Percentiles rank a stretch among this genome's conserved stretches.
Evolutionary conservation across 1,140 invertebrate genomes (phyloP).

Genomic region (Drosophila malerkotliana): DNA sequence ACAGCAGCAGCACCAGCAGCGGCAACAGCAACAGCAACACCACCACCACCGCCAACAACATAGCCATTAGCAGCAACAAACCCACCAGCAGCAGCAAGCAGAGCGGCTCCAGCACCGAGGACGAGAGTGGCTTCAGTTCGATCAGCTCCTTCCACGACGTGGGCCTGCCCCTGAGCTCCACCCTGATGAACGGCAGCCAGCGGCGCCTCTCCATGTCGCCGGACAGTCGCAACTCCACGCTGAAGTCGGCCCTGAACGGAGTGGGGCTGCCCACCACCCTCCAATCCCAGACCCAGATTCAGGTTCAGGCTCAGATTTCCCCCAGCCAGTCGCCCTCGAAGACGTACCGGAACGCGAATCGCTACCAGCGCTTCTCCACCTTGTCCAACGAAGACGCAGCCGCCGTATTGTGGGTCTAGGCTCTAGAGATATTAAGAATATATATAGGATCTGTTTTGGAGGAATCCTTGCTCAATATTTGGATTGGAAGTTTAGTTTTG

Average conservation of each 20-base stretch:
- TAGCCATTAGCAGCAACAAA: conserved; percentile 47
- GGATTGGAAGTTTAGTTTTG: background rate
- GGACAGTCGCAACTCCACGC: conserved; percentile 76
- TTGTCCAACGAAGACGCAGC: conserved; percentile 77
- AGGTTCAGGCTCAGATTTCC: conserved; percentile 35
- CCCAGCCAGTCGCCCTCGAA: conserved; percentile 56
- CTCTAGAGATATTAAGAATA: background rate
- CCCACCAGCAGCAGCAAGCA: conserved; percentile 39
- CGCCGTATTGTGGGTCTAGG: conserved; percentile 76
- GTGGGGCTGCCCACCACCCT: conserved; percentile 58
- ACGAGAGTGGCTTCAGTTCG: conserved; percentile 92
- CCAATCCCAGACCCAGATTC: conserved; percentile 31
- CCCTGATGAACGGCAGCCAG: conserved; percentile 58
- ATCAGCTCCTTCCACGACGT: conserved; percentile 92
- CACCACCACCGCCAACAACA: conserved; percentile 32
- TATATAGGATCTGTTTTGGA: no score
- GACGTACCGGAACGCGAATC: conserved; percentile 75
- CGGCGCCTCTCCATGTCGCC: conserved; percentile 51
- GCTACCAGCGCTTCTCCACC: conserved; percentile 81
- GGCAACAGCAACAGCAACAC: conserved; percentile 27
- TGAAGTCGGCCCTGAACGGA: conserved; percentile 66
- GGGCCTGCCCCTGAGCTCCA: conserved; percentile 86
- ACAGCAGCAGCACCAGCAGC: conserved; percentile 19
- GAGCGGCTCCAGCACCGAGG: conserved; percentile 85
- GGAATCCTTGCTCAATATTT: background rate